A percentile compares a stretch with the other conserved stretches of the same genome.
Conservation (phyloP, 2,113 vertebrate species). For the Protobothrops mucrosquamatus region DNA sequence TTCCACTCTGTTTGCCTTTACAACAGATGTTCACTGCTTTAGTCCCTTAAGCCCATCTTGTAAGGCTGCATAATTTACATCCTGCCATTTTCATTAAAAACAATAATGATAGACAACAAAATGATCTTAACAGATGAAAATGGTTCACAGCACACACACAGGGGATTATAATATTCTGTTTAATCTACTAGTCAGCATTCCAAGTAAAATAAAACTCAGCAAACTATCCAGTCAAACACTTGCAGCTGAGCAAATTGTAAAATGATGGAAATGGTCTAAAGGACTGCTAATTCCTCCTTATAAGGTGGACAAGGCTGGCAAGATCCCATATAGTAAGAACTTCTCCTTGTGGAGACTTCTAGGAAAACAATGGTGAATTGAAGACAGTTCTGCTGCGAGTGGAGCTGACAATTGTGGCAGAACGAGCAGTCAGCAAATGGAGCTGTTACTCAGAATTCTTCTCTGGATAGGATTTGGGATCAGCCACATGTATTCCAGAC, state of each 20-base stretch:
- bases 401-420: neutral
- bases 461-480: neutral
- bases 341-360: neutral
- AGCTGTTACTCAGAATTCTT: neutral
- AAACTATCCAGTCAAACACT: neutral
- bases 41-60: constrained; percentile 50
- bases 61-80: constrained; percentile 35
- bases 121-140: constrained; percentile 27
- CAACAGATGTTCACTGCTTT: constrained; percentile 66
- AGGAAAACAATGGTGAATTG: neutral
- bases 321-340: neutral
- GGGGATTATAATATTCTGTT: neutral
- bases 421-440: neutral
- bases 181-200: neutral
- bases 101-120: neutral
- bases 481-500: neutral
- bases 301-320: neutral
- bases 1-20: constrained; percentile 60
- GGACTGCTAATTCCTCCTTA: neutral
- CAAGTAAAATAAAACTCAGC: neutral
- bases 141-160: neutral
- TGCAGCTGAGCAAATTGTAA: neutral
- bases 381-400: neutral
- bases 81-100: constrained; percentile 34
- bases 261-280: neutral